Evolutionary conservation across 1,140 invertebrate species (phyloP), one percentile per base, ranked within the genome.

Genomic region (Nymphalis io): DNA sequence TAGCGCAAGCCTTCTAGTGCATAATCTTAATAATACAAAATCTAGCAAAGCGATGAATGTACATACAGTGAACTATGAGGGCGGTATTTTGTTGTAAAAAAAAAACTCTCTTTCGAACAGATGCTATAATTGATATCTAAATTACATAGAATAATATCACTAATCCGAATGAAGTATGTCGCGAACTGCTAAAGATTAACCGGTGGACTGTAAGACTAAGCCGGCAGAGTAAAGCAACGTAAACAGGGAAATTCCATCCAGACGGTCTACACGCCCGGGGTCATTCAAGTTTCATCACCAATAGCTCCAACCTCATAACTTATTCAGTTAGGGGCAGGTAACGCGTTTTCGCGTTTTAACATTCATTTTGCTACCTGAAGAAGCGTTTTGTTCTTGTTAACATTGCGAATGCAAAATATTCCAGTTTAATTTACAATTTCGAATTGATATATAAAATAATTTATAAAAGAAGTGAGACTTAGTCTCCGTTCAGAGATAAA

Each of bases 281-380:
- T 89, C 87, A 90, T 89, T 88, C 85, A 87, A 89, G 84, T 90
- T 89, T 89, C 87, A 90, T 89, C 84, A 87, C 85, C 87, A 87
- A 89, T 90, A 89, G 76, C 81, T 82, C 78, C 75, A 64, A 72
- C 75, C 85, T 85, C 81, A 87, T 89, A 89, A 89, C 84, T 90
- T 89, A 90, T 90, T 90, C 87, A 89, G 79, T 82, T 81, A 83
- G 79, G 85, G 84, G 77, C 84, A 88, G 87, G 87, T 87, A 85
- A 86, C 84, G 79, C 79, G 80, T 81, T 88, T 89, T 89, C 84
- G 81, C 78, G 78, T 82, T 88, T 89, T 89, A 87, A 86, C 87
- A 90, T 88, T 88, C 85, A 89, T 89, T 89, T 89, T 88, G 84
- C 80, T 81, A 78, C 80, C 78, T 75, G 70, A 89, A 83, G 79